phyloP scores from a whole-genome alignment of 2,797 vertebrate genomes.

The Myotis vivesi region DNA sequence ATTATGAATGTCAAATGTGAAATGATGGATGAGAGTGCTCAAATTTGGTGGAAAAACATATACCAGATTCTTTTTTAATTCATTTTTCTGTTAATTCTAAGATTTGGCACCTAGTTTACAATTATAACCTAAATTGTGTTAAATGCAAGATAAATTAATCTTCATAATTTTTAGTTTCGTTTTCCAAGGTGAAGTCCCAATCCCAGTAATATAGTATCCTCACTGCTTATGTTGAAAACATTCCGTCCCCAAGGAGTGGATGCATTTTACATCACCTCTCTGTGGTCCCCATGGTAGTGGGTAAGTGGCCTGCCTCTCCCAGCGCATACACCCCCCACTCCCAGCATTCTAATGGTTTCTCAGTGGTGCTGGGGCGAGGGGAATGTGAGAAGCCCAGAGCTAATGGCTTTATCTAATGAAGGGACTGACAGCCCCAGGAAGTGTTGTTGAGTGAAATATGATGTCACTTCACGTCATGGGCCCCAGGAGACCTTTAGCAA shows the following conservation, averaged over 20 bases:
- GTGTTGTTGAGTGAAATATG: conserved; percentile 17
- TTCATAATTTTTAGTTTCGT: not conserved
- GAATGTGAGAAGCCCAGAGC: not conserved
- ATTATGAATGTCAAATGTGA: not conserved
- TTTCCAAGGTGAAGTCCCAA: not conserved
- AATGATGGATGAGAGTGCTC: not conserved
- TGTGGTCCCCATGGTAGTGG: not conserved
- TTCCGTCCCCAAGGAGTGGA: not conserved
- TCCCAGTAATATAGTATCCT: not conserved
- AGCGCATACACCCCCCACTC: accelerated
- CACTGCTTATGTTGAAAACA: not conserved
- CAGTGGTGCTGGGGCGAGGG: no score
- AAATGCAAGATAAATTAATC: not conserved
- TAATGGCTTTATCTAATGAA: not conserved
- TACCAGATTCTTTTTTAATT: not conserved
- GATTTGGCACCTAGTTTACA: not conserved
- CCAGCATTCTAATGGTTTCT: not conserved
- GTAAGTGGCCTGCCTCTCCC: not conserved
- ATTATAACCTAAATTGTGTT: not conserved
- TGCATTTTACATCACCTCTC: not conserved
- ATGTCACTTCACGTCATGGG: not conserved
- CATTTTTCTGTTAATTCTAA: not conserved
- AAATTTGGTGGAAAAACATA: not conserved
- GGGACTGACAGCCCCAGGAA: not conserved
- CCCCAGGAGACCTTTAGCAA: conserved; percentile 27